These are phyloP conservation scores for Cairina moschata DNA, from an alignment of 2,113 vertebrate species.

Conservation along the genomic window DNA sequence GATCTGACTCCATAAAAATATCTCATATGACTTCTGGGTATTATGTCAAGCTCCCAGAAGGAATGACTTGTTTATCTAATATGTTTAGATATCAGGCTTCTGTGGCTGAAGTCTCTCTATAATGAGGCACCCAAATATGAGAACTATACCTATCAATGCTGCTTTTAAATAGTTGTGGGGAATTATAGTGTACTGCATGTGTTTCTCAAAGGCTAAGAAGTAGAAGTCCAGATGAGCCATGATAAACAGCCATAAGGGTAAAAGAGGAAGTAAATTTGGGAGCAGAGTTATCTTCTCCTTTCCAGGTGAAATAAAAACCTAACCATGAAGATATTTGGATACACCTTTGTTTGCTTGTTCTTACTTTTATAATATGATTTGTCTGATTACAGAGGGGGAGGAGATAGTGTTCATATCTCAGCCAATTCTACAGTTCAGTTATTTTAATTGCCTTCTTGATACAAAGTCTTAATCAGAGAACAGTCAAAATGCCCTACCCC, in stretches of 20 bases:
- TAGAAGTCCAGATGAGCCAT: background rate
- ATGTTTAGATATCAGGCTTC: background rate
- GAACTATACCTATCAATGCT: background rate
- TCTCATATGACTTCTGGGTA: background rate
- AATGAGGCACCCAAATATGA: background rate
- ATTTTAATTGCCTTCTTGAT: background rate
- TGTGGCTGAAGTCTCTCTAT: background rate
- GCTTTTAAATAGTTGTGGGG: background rate
- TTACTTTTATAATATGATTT: background rate
- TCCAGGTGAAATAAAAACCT: background rate
- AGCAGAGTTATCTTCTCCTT: background rate
- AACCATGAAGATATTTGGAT: background rate
- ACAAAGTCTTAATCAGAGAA: background rate
- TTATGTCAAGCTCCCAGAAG: background rate
- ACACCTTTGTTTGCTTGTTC: background rate
- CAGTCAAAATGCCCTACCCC: background rate
- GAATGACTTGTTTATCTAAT: background rate
- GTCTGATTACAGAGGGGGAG: background rate
- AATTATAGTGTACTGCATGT: rapidly evolving
- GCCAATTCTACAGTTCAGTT: background rate
- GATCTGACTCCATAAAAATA: background rate
- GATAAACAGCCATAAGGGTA: background rate
- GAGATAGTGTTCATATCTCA: background rate
- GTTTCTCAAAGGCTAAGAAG: background rate
- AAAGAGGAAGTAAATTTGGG: background rate